phyloP scores from a whole-genome alignment of 2,797 vertebrate genomes.

The Ficedula albicollis region DNA sequence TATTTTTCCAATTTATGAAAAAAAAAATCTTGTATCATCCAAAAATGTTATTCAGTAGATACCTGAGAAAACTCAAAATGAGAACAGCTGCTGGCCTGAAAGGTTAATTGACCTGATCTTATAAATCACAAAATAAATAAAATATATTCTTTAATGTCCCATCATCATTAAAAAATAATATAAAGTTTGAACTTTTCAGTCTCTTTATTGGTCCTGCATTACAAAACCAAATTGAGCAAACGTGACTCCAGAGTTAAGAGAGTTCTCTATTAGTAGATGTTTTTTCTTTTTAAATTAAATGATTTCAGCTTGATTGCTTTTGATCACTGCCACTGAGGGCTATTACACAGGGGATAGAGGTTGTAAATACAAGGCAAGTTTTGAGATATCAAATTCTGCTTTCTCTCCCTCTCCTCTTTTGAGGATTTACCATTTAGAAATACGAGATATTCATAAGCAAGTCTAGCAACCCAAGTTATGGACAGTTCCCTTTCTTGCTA shows the following conservation, averaged over 20 bases:
- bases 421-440: neutral
- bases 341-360: neutral
- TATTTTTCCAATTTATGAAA: neutral
- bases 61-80: neutral
- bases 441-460: neutral
- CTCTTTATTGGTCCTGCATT: neutral
- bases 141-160: neutral
- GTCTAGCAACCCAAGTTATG: neutral
- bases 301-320: neutral
- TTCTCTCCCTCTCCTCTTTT: neutral
- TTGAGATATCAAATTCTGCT: neutral
- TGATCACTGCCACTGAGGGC: neutral
- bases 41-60: neutral
- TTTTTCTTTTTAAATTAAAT: neutral
- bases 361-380: neutral
- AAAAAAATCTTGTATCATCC: fast-evolving
- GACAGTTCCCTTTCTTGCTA: neutral
- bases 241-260: neutral
- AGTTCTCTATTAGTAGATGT: neutral
- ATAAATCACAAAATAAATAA: neutral
- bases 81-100: neutral
- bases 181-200: neutral
- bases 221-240: neutral
- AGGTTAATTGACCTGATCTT: neutral
- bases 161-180: neutral